Conservation (phyloP, 2,888 invertebrate species). For the Epirrhoe tristata region DNA sequence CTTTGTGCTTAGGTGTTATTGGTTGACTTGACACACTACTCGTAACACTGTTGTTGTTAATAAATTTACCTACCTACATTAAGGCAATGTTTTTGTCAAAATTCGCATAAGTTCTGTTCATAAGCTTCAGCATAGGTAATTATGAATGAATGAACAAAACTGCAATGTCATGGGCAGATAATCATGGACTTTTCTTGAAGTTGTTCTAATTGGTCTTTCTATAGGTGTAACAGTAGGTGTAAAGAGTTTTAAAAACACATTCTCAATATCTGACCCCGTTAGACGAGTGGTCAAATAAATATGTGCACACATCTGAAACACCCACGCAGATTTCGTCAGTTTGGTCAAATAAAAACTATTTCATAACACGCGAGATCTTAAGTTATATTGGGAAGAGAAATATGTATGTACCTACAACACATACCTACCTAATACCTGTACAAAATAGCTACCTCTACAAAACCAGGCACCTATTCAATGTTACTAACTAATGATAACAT, state of each 20-base stretch:
- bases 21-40: neutral
- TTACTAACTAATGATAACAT: neutral
- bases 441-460: neutral
- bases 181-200: too few species aligned
- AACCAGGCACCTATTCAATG: neutral
- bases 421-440: neutral
- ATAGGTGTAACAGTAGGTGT: neutral
- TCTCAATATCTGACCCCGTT: conserved; percentile 1
- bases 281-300: conserved; percentile 6
- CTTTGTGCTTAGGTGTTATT: neutral
- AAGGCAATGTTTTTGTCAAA: too few species aligned
- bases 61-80: too few species aligned
- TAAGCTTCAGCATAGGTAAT: too few species aligned
- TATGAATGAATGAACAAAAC: too few species aligned
- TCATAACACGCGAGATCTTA: conserved; percentile 24
- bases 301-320: conserved; percentile 12
- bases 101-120: too few species aligned
- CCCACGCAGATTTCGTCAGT: conserved; percentile 40
- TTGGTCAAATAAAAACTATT: conserved; percentile 33
- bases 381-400: neutral
- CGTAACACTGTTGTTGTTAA: too few species aligned
- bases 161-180: too few species aligned
- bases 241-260: neutral
- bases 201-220: too few species aligned
- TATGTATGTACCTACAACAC: neutral